Percentiles rank a stretch among this genome's conserved stretches.
These are phyloP conservation scores for Tauraco erythrolophus DNA, from an alignment of 2,113 vertebrate genomes.

Conservation along the genomic window DNA sequence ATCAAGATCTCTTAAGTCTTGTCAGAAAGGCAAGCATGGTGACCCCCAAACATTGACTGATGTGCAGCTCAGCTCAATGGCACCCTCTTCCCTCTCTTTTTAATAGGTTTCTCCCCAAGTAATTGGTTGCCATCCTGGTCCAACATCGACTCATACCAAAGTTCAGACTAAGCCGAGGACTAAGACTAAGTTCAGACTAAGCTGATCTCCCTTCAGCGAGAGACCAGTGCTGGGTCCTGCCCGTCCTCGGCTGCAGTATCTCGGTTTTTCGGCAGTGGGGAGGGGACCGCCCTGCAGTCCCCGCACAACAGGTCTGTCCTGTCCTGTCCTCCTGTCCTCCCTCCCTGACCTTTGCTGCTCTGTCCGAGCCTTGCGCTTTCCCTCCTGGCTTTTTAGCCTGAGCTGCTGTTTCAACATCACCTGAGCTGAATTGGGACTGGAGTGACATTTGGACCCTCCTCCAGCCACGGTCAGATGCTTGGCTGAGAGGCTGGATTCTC, in stretches of 20 bases:
- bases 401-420: neutral
- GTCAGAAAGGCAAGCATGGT: neutral
- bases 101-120: neutral
- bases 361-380: fast-evolving
- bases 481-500: neutral
- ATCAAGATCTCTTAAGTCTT: conserved; percentile 16
- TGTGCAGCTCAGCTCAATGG: neutral
- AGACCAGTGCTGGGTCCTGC: neutral
- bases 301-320: neutral
- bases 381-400: neutral
- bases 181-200: too few species aligned
- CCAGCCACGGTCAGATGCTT: neutral
- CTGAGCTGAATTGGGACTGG: neutral
- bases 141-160: fast-evolving
- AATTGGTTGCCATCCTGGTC: neutral
- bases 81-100: neutral
- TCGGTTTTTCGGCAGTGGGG: neutral
- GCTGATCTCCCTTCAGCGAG: neutral
- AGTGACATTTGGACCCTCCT: neutral
- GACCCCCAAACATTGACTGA: neutral
- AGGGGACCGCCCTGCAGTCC: neutral
- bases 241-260: neutral
- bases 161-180: neutral
- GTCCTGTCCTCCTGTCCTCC: conserved; percentile 7
- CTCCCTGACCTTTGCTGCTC: neutral